Evolutionary conservation across 2,797 vertebrate species (phyloP).

Genomic region (Macropodus opercularis): DNA sequence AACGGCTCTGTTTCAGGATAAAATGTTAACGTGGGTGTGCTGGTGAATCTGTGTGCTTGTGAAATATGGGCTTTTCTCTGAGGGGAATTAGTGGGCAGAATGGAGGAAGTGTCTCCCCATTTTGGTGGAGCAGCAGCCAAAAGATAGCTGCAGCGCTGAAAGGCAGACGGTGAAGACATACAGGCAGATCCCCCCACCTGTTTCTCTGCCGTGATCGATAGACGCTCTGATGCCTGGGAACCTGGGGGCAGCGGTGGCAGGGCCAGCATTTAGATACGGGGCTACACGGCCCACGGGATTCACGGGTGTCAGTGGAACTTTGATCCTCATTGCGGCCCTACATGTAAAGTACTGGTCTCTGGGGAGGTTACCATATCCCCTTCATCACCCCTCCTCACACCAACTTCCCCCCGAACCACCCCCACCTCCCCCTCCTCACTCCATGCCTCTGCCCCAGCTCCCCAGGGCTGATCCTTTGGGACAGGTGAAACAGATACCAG

Average conservation of each 20-base stretch:
- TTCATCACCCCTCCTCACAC: constrained; percentile 10
- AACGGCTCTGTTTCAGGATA: not conserved
- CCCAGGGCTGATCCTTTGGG: constrained; percentile 60
- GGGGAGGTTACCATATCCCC: constrained; percentile 35
- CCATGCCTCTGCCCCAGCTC: constrained; percentile 30
- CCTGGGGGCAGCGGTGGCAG: constrained; percentile 14
- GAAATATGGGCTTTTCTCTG: constrained; percentile 25
- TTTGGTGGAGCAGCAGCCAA: constrained; percentile 44
- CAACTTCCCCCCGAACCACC: not conserved
- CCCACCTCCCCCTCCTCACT: not conserved
- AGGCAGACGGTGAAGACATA: constrained; percentile 37
- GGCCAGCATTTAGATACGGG: constrained; percentile 7
- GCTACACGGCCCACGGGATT: constrained; percentile 64
- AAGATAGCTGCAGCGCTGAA: constrained; percentile 57
- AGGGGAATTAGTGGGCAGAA: constrained; percentile 57
- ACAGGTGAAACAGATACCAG: constrained; percentile 62
- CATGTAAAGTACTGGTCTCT: constrained; percentile 53
- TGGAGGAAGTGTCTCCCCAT: constrained; percentile 62
- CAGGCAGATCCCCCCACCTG: constrained; percentile 54
- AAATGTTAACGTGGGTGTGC: not conserved
- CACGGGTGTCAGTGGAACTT: constrained; percentile 64
- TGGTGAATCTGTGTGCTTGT: constrained; percentile 1
- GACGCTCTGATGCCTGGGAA: constrained; percentile 62
- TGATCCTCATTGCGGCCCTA: constrained; percentile 62
- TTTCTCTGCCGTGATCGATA: constrained; percentile 48